Base-by-base conservation (phyloP, 2,888 invertebrate species). In the Drosophila emarginata region DNA sequence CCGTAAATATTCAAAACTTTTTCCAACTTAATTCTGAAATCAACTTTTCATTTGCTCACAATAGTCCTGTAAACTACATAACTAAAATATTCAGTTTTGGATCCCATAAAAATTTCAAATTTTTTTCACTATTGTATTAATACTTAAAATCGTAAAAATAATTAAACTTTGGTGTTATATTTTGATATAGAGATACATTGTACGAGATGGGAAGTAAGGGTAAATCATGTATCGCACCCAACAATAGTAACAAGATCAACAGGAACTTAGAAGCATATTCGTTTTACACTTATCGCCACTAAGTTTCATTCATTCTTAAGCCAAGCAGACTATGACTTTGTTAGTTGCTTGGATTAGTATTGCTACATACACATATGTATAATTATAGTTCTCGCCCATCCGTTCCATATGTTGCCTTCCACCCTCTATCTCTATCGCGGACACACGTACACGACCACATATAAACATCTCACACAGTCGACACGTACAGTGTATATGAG, bases 401-500 rank as follows among this genome's bases (percentile, higher is more conserved):
- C 75, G 86, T 65, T 81, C 69, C 68, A 81, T 62, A 79, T 78
- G 72, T 28, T 60, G 51, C 56, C 65, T 26, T 50, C 63, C 66
- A 45, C 51, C 56, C 58, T 32, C 14, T 28, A 18, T 39, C 57
- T 45, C 36, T 9, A 39, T 7, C 45, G 57, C 64, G 32, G 63
- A 50, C 58, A 56, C 54, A 60, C 23, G 45, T 45, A 53, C 64
- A 53, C 64, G 52, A 40, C 50, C 67, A 61, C 53, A 54, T 26
- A 4, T 52, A 36, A 23, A 40, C 18, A 39, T 14, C 39, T 65
- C 63, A 76, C 88, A 87, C 77, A 60, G 64, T 63, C 60, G 66
- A 77, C 81, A 80, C 74, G 65, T 67, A 87, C 45, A 80, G 74
- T 66, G 76, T 85, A 77, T 63, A 59, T 88, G 85, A 76, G 68